Evolutionary conservation across 2,888 invertebrate genomes (phyloP), one percentile per base, ranked within the genome.

Genomic region (Teleogryllus oceanicus): DNA sequence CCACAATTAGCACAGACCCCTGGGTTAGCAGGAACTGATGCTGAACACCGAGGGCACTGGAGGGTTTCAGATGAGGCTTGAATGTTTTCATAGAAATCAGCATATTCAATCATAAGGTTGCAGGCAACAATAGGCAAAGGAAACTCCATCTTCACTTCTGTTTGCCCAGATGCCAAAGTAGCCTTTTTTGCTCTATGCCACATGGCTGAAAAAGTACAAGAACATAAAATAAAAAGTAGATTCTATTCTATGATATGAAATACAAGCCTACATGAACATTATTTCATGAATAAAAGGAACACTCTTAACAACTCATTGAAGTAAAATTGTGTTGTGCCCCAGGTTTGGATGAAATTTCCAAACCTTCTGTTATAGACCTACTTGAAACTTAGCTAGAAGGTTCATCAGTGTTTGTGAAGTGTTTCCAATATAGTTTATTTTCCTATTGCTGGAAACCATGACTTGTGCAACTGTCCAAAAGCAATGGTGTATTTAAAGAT

Each of bases 181-280:
- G 98, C 95, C 84, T 95, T 94, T 85, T 97, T 97, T 0, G 98
- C 99, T 86, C 96, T 96, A 87, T 98, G 97, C 99, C 99, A 99
- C 89, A 98, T 92, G 1, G 95, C 93, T 88, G 84, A 2, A 83
- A 84, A 78, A 51, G 62, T 62, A 1, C 62, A 62, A 37, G 4
- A 37, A 11, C n/a, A 62, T 62, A 8, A 37, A 8, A 37, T 37
- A 37, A 37, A 37, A 5, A 8, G 8, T 8, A 37, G 8, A 8
- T 5, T 37, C 0, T 37, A 4, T 62, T 62, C 62, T 16, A 16
- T 62, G 51, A 11, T 16, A 51, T 51, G 51, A 51, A 51, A 16
- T 62, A 62, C 2, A 62, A 62, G 18, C 3, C 10, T 62, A 13
- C 18, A 5, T 62, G 16, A 62, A 62, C 2, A 4, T 37, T 37